Evolutionary conservation across 2,113 vertebrate genomes (phyloP), one percentile per base, ranked within the genome.

Genomic region (Podocnemis expansa): DNA sequence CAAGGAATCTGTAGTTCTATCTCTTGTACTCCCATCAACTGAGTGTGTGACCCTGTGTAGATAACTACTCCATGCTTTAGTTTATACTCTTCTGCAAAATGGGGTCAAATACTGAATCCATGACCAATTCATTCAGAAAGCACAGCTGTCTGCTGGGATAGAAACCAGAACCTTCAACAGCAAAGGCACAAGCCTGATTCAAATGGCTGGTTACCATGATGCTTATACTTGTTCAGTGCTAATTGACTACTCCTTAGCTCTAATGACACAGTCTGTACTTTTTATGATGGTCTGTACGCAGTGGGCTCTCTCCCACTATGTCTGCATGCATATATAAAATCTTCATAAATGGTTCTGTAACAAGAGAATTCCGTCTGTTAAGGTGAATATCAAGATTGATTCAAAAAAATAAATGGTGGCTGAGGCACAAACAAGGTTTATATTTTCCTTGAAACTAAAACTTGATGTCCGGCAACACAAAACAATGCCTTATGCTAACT

Each of bases 401-500:
- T 0, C 24, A 47, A 60, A 1, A n/a, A 14, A 19, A 75, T 31
- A 81, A 76, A 38, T 63, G 63, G 0, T 56, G 12, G 12, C 22
- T 86, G 47, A 92, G 67, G 29, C 2, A 63, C n/a, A n/a, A 78
- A n/a, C 22, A 73, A 83, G 86, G 51, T 0, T 55, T 1, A 0
- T 34, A 2, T 41, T 86, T 86, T 78, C 78, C 17, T 49, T 70
- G 31, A 34, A 38, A 55, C 89, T 87, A 31, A 6, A 10, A 2
- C 3, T 85, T 75, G 25, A 12, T 67, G 31, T 19, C 75, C n/a
- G 84, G 21, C 5, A 75, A 81, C 14, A 88, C 0, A 9, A 55
- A 83, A 2, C 5, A 63, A 2, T 5, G 73, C 56, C 84, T 10
- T 4, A 14, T 2, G 21, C 25, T 47, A 78, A 10, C 56, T n/a